A percentile compares a stretch with the other conserved stretches of the same genome.
These are phyloP conservation scores for Cheilosia scutellata DNA, from an alignment of 2,888 invertebrate species.

Conservation along the genomic window DNA sequence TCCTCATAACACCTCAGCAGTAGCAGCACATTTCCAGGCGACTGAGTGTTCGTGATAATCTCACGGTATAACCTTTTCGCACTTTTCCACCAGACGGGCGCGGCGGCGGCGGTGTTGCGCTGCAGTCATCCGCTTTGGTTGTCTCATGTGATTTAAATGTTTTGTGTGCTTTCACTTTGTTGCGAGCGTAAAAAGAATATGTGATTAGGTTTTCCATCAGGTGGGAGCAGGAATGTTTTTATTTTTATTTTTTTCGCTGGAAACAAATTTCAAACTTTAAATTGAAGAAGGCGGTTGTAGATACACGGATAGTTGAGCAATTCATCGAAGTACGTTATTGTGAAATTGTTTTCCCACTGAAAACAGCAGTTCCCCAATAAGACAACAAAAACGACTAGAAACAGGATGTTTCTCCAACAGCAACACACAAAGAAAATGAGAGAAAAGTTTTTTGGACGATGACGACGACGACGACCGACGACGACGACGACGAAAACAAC, in stretches of 20 bases:
- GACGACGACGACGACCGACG: conserved; percentile 4
- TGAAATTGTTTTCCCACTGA: conserved; percentile 48
- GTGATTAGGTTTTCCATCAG: conserved; percentile 3
- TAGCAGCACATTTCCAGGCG: conserved; percentile 49
- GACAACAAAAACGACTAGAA: conserved; percentile 16
- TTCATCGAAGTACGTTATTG: conserved; percentile 53
- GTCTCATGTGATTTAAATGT: conserved; percentile 63
- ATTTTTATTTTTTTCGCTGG: conserved; percentile 1
- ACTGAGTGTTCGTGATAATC: conserved; percentile 59
- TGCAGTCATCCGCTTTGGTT: conserved; percentile 2
- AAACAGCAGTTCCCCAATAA: conserved; percentile 2
- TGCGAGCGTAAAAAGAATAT: background rate
- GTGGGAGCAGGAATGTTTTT: background rate
- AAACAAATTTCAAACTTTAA: conserved; percentile 72
- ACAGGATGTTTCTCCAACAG: background rate
- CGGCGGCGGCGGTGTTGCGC: background rate
- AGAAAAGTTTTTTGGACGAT: conserved; percentile 39
- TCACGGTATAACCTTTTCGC: conserved; percentile 11
- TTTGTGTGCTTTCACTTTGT: conserved; percentile 20
- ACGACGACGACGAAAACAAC: background rate
- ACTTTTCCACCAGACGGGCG: background rate
- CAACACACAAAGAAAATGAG: conserved; percentile 4
- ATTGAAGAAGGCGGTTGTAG: conserved; percentile 57
- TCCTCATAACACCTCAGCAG: conserved; percentile 37
- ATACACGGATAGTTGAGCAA: conserved; percentile 68